Base-by-base conservation (phyloP, 2,113 vertebrate genomes). In the Thermophis baileyi region DNA sequence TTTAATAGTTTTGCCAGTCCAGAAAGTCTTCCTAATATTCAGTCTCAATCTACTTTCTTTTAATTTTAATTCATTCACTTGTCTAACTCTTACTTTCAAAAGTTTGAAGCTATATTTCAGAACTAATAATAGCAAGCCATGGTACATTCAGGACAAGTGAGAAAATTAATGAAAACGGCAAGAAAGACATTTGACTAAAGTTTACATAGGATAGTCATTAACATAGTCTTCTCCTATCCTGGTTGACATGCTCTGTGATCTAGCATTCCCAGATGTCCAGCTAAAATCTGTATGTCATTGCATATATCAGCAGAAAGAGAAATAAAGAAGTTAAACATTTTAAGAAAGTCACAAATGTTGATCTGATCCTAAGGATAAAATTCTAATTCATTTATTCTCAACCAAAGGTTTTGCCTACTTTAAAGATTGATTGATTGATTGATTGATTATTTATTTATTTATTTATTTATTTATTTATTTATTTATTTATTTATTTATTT, bases 331-430 rank as follows among this genome's bases (percentile, higher is more conserved):
- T 24, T 57, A 35, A 87, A 63, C 12, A 4, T 16, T 35, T 69
- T 69, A 74, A 27, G 44, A 46, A 90, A 74, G 50, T 6, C 12
- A 60, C 8, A 57, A 35, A 30, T 24, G 74, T 44, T 1, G 22
- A 25, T 20, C n/a, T 89, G 57, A 54, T 91, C 3, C 24, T 90
- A 89, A 89, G 44, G 88, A 22, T 16, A 81, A 54, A 14, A 92
- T 89, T 24, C 85, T 93, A 47, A 50, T 22, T 11, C 46, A n/a
- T 94, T 95, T 49, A 30, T 16, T 7, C 89, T 0, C 12, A 89
- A 90, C 44, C 51, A 46, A 92, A 93, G 1, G 40, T 93, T 95
- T 94, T 8, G 85, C 35, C 3, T 90, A 5, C 46, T 94, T 47
- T 89, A 94, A 94, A 25, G 74, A 51, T 30, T n/a, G n/a, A n/a